Percentiles rank a stretch among this genome's conserved stretches.
Evolutionary conservation across 2,113 vertebrate species (phyloP).

Genomic region (Lontra canadensis): DNA sequence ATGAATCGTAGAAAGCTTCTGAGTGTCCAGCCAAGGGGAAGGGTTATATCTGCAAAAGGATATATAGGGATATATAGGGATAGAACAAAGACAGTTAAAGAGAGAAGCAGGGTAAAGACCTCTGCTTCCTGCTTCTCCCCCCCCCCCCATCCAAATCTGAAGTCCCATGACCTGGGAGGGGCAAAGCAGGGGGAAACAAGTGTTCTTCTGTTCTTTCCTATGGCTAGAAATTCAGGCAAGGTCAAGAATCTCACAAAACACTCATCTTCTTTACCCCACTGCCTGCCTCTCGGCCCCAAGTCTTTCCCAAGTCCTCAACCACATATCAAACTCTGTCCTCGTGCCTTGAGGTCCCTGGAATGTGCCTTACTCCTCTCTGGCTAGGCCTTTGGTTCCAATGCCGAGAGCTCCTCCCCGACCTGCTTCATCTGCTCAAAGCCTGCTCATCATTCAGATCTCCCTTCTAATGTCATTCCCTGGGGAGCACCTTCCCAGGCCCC

Average conservation of each 20-base stretch:
- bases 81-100: too few species aligned
- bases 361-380: background rate
- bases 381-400: background rate
- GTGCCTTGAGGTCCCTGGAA: background rate
- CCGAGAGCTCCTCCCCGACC: too few species aligned
- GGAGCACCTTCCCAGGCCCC: background rate
- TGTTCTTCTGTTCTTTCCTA: background rate
- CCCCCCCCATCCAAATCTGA: background rate
- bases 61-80: background rate
- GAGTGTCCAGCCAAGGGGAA: background rate
- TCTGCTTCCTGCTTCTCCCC: background rate
- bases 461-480: background rate
- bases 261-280: background rate
- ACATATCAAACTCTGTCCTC: background rate
- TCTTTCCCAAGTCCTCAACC: background rate
- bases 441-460: background rate
- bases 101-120: background rate
- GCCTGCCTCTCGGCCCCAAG: background rate
- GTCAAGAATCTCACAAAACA: background rate
- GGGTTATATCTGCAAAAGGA: background rate
- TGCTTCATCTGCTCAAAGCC: background rate
- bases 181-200: accelerated
- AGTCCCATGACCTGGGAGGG: background rate
- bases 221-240: background rate
- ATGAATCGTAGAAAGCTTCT: background rate